Conservation (phyloP, 2,888 invertebrate species). For the Apotomis betuletana region DNA sequence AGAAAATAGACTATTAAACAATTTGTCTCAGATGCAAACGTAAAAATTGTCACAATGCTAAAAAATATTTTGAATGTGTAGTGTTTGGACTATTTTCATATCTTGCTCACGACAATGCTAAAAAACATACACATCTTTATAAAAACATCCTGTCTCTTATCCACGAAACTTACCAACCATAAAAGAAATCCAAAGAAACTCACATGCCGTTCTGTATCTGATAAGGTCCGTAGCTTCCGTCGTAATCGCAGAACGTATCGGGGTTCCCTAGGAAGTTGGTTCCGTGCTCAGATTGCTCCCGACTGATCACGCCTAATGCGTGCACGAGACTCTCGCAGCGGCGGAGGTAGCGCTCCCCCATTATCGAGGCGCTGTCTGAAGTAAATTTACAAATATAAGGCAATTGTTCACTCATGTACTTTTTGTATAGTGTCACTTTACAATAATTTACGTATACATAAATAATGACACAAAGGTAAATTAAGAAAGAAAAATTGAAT, state of each 20-base stretch:
- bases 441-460: too few species aligned
- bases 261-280: conserved; percentile 81
- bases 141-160: conserved; percentile 13
- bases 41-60: too few species aligned
- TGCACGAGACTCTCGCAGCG: conserved; percentile 86
- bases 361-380: conserved; percentile 68
- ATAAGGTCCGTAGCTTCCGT: conserved; percentile 86
- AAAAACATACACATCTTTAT: background rate
- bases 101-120: too few species aligned
- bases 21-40: too few species aligned
- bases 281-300: conserved; percentile 84
- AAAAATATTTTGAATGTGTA: too few species aligned
- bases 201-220: conserved; percentile 82
- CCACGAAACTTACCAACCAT: conserved; percentile 2
- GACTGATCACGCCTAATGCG: conserved; percentile 77
- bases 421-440: too few species aligned
- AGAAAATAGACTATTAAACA: too few species aligned
- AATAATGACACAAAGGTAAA: too few species aligned
- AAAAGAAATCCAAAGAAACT: conserved; percentile 53
- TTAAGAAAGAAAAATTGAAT: too few species aligned
- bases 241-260: conserved; percentile 84
- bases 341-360: conserved; percentile 85
- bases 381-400: too few species aligned
- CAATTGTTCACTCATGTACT: too few species aligned
- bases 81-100: too few species aligned